These are phyloP conservation scores for Melanotaenia pygmaea DNA, from an alignment of 2,797 vertebrate genomes.

Conservation along the genomic window DNA sequence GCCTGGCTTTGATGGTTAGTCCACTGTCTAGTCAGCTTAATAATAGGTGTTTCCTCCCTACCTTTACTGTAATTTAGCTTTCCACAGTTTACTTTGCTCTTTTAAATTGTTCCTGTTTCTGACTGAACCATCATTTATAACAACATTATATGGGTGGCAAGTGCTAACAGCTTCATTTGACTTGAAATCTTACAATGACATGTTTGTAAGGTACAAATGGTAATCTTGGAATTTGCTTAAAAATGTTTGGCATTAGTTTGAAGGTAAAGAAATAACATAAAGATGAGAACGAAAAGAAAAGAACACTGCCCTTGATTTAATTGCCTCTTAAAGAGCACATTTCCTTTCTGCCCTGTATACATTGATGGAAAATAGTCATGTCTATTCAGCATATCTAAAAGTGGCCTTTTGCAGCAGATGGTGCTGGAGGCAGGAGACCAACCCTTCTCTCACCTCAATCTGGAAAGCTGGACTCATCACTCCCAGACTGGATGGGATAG, in stretches of 20 bases:
- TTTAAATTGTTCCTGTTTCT: no score
- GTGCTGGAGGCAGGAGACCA: slow-evolving; percentile 82
- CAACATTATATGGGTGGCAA: no score
- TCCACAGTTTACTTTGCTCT: neutral
- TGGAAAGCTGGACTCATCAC: slow-evolving; percentile 74
- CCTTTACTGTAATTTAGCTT: neutral
- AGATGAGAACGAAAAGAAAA: no score
- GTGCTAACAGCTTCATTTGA: no score
- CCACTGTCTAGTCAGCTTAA: neutral
- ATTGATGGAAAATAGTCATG: slow-evolving; percentile 77
- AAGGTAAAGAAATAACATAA: neutral
- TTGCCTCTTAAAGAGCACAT: slow-evolving; percentile 34
- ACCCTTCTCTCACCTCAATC: slow-evolving; percentile 80
- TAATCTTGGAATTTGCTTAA: no score
- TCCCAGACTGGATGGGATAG: slow-evolving; percentile 57
- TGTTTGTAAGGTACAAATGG: no score
- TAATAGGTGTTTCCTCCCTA: neutral
- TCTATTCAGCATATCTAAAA: slow-evolving; percentile 84
- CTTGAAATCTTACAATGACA: no score
- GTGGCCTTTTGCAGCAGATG: slow-evolving; percentile 82
- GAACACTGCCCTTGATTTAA: neutral
- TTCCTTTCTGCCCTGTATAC: slow-evolving; percentile 55
- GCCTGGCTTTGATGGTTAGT: neutral
- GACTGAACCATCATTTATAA: no score
- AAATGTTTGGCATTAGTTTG: neutral